A percentile compares a stretch with the other conserved stretches of the same genome.
phyloP scores from a whole-genome alignment of 2,797 vertebrate species.

The Potorous gilbertii region DNA sequence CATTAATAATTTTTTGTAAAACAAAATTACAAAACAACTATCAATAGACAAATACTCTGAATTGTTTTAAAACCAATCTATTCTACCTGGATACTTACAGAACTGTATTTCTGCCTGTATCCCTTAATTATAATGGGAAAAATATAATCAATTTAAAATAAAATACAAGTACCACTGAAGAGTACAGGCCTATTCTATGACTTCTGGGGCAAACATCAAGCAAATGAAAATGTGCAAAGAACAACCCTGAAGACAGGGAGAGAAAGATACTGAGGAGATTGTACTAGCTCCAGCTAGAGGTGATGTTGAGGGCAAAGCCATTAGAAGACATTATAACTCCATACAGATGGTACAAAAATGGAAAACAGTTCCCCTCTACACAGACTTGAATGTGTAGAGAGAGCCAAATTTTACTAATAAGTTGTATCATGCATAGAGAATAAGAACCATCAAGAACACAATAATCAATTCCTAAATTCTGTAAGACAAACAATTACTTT shows the following conservation, averaged over 20 bases:
- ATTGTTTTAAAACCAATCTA: not conserved
- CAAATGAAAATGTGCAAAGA: not conserved
- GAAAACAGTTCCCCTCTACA: not conserved
- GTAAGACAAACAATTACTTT: not conserved
- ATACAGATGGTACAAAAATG: not conserved
- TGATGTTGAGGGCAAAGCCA: not conserved
- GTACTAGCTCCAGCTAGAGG: not conserved
- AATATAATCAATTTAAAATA: not conserved
- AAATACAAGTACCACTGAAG: not conserved
- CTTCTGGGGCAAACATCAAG: not conserved
- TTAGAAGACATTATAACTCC: not conserved
- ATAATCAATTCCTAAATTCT: not conserved
- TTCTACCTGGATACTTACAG: not conserved
- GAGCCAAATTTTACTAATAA: not conserved
- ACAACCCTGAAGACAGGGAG: not conserved
- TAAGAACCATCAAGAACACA: not conserved
- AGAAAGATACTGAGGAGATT: not conserved
- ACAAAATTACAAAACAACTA: not conserved
- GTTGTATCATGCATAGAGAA: not conserved
- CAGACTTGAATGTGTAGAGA: not conserved
- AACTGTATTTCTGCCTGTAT: not conserved
- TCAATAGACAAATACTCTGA: not conserved
- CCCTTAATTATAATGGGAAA: not conserved
- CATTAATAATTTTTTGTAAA: not conserved
- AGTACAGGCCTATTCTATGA: not conserved